Percentiles rank a stretch among this genome's conserved stretches.
These are phyloP conservation scores for Meliscaeva auricollis DNA, from an alignment of 2,888 invertebrate genomes.

Conservation along the genomic window DNA sequence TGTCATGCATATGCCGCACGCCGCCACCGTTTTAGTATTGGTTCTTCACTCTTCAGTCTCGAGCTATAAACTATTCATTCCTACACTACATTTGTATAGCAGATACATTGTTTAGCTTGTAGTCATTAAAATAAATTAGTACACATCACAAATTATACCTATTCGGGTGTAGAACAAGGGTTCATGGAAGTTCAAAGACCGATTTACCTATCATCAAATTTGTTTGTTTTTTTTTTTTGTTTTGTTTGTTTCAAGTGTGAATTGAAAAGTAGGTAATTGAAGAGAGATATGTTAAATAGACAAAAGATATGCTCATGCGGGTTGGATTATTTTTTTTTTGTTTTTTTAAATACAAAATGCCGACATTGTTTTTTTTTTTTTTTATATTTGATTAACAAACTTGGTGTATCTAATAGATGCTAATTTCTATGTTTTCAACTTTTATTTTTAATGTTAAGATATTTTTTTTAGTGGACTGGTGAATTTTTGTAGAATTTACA, in stretches of 20 bases:
- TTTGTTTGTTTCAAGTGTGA: neutral
- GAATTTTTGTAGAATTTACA: too few species aligned
- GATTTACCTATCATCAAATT: conserved; percentile 43
- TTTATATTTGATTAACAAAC: conserved; percentile 48
- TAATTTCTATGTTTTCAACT: neutral
- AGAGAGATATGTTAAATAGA: neutral
- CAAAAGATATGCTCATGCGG: conserved; percentile 4
- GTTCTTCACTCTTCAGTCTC: conserved; percentile 4
- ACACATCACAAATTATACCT: conserved; percentile 7
- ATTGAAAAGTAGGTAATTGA: neutral
- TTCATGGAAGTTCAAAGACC: conserved; percentile 65
- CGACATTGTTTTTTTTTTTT: conserved; percentile 43
- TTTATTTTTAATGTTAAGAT: neutral
- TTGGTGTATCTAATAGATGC: conserved; percentile 28
- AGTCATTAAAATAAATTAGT: conserved; percentile 61
- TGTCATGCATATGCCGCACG: neutral
- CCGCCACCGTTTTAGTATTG: neutral
- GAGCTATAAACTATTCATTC: conserved; percentile 39
- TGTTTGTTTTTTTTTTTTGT: conserved; percentile 15
- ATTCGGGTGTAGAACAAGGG: neutral
- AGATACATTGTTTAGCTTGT: conserved; percentile 34
- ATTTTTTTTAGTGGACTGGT: too few species aligned
- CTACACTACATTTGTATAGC: neutral
- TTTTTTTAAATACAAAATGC: conserved; percentile 1
- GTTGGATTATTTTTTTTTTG: neutral